Conservation (phyloP, 2,113 vertebrate species). For the Caranx melampygus region DNA sequence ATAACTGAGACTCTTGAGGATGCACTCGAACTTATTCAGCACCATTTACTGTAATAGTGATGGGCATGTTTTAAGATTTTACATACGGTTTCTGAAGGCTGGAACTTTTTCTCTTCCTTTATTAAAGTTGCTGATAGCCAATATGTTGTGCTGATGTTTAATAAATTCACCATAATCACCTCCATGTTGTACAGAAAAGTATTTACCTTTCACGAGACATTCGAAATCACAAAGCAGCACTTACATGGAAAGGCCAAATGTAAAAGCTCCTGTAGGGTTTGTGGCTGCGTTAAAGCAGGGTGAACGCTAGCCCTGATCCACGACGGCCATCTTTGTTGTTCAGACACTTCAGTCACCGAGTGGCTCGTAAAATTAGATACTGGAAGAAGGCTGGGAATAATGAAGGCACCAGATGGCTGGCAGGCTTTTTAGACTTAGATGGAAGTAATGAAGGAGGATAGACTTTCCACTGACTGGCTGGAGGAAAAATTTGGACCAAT, state of each 20-base stretch:
- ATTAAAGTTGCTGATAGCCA: slow-evolving; percentile 60
- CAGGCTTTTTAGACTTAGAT: background rate
- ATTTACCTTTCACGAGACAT: background rate
- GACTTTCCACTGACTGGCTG: background rate
- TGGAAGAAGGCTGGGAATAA: background rate
- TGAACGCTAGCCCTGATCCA: background rate
- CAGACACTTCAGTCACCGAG: slow-evolving; percentile 1
- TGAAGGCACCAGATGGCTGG: background rate
- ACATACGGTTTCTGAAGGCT: slow-evolving; percentile 52
- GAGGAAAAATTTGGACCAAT: too few species aligned
- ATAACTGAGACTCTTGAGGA: slow-evolving; percentile 64
- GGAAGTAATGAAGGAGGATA: background rate
- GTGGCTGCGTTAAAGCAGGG: background rate
- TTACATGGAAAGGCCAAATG: background rate
- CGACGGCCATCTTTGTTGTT: background rate
- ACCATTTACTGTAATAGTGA: slow-evolving; percentile 70
- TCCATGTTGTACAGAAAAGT: slow-evolving; percentile 35
- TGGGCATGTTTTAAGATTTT: slow-evolving; percentile 68
- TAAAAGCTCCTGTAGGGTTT: background rate
- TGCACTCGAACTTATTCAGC: slow-evolving; percentile 63
- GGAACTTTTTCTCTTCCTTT: slow-evolving; percentile 36
- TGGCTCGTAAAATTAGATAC: background rate
- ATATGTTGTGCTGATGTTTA: slow-evolving; percentile 70
- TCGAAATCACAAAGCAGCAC: background rate
- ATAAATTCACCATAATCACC: slow-evolving; percentile 54